A percentile compares a stretch with the other conserved stretches of the same genome.
These are phyloP conservation scores for Acanthosepion pharaonis DNA, from an alignment of 2,888 invertebrate genomes.

Conservation along the genomic window DNA sequence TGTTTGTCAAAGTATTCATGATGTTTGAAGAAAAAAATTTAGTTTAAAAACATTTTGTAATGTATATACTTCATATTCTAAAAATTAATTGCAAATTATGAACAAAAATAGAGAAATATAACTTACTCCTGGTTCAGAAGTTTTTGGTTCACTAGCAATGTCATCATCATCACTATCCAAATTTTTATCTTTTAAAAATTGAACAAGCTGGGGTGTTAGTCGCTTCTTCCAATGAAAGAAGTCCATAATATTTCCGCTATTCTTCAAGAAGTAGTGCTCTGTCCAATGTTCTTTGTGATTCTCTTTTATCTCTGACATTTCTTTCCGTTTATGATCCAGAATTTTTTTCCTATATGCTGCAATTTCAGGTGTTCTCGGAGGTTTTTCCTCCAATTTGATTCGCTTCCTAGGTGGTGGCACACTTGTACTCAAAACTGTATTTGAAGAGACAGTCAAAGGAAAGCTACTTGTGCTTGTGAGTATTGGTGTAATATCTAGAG, in stretches of 20 bases:
- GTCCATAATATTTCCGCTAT: constrained; percentile 91
- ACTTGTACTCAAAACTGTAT: constrained; percentile 4
- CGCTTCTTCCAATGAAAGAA: constrained; percentile 88
- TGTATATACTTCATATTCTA: too few relatives aligned
- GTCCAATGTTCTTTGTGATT: constrained; percentile 76
- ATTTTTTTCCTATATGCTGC: constrained; percentile 66
- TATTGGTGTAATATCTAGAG: not conserved
- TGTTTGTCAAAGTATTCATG: too few relatives aligned
- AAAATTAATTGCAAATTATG: too few relatives aligned
- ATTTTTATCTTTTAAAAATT: constrained; percentile 84
- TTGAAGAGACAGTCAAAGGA: not conserved
- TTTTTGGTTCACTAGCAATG: constrained; percentile 46
- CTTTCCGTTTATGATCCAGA: constrained; percentile 62
- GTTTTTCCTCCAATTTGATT: constrained; percentile 70
- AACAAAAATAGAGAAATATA: too few relatives aligned
- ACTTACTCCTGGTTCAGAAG: not conserved
- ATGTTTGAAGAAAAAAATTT: too few relatives aligned
- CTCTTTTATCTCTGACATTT: constrained; percentile 70
- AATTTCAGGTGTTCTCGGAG: constrained; percentile 62
- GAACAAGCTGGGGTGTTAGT: constrained; percentile 82
- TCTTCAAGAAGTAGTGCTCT: constrained; percentile 90
- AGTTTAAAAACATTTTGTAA: too few relatives aligned
- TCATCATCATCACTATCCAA: constrained; percentile 80
- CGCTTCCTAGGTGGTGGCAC: constrained; percentile 66
- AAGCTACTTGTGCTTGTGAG: not conserved